phyloP scores from a whole-genome alignment of 2,113 vertebrate species.

The Alethe castanea region DNA sequence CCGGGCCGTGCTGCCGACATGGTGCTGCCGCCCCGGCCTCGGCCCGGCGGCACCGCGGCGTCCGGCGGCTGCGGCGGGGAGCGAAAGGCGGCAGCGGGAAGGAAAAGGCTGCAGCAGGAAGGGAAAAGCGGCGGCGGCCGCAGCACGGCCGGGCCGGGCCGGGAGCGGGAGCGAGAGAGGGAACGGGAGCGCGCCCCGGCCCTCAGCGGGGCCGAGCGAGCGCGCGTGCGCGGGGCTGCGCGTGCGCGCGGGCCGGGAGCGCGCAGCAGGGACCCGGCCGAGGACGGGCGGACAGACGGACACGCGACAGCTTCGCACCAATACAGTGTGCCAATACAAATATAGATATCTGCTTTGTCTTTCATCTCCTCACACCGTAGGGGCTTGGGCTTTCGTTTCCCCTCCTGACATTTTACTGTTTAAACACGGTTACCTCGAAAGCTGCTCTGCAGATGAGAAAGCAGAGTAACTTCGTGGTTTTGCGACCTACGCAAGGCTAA shows the following conservation, averaged over 20 bases:
- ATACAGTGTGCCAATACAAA: rapidly evolving
- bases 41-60: not conserved
- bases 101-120: too few relatives aligned
- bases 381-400: too few relatives aligned
- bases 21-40: not conserved
- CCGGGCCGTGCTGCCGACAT: not conserved
- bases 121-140: not conserved
- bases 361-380: rapidly evolving
- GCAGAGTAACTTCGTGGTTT: rapidly evolving
- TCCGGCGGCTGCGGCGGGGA: too few relatives aligned
- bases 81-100: too few relatives aligned
- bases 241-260: not conserved
- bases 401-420: not conserved
- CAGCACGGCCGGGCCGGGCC: not conserved
- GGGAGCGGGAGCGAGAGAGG: too few relatives aligned
- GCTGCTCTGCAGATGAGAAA: not conserved
- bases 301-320: not conserved
- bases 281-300: not conserved
- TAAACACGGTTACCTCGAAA: not conserved
- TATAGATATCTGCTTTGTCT: not conserved
- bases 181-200: not conserved
- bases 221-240: not conserved
- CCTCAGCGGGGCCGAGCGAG: too few relatives aligned
- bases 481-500: not conserved
- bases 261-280: not conserved